Conservation (phyloP, 2,797 vertebrate species). For the Apogon talboti region DNA sequence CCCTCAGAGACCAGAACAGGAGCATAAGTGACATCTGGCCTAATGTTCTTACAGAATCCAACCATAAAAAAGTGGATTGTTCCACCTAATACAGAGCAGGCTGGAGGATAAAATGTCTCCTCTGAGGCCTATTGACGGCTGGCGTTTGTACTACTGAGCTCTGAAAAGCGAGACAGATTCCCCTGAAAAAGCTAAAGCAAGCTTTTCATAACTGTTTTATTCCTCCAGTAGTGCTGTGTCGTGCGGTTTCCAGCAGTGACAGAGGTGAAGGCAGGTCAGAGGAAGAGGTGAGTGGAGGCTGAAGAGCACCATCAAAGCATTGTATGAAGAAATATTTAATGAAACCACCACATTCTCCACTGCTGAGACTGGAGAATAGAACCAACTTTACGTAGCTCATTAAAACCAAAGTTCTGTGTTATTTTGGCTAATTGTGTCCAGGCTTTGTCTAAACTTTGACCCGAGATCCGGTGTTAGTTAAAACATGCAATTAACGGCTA, state of each 20-base stretch:
- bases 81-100: slow-evolving; percentile 35
- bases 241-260: slow-evolving; percentile 28
- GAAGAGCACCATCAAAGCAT: slow-evolving; percentile 18
- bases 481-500: neutral
- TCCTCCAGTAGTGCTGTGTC: slow-evolving; percentile 6
- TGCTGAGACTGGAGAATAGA: neutral
- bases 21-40: slow-evolving; percentile 46
- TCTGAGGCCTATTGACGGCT: slow-evolving; percentile 44
- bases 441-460: neutral
- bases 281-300: slow-evolving; percentile 33
- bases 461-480: neutral
- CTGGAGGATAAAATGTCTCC: slow-evolving; percentile 53
- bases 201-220: slow-evolving; percentile 27
- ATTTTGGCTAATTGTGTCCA: neutral
- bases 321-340: slow-evolving; percentile 4
- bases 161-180: slow-evolving; percentile 30
- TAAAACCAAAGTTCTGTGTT: neutral
- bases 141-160: slow-evolving; percentile 23
- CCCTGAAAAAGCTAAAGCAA: slow-evolving; percentile 32
- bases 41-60: slow-evolving; percentile 22
- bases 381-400: slow-evolving; percentile 6
- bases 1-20: slow-evolving; percentile 19
- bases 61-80: slow-evolving; percentile 46
- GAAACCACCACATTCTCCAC: neutral
- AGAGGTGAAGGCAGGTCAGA: slow-evolving; percentile 48